Base-by-base conservation (phyloP, 2,888 invertebrate species). In the Idaea biselata region DNA sequence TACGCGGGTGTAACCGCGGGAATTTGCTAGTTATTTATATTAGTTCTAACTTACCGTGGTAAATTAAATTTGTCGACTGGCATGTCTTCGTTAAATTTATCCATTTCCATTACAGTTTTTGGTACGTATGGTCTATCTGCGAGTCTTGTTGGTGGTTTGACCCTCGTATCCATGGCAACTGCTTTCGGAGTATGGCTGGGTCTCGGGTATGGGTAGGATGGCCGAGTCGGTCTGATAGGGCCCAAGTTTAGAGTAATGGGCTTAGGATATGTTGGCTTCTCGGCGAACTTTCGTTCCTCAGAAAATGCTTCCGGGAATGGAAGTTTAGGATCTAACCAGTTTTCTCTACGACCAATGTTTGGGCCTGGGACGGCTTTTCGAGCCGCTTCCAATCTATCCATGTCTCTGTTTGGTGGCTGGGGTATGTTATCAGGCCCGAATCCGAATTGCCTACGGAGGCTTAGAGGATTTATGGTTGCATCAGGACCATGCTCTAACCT, bases 41-140 rank as follows among this genome's bases (percentile, higher is more conserved):
- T 55, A 33, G 11, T 16, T 16, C 11, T 53, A 32, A 64, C 70
- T 72, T 58, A 76, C 79, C 70, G 70, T 6, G 70, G 69, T 1
- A 58, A 60, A 58, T 73, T 74, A 16, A 73, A 75, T 67, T 72
- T 75, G 31, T 77, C 74, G 32, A 73, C 60, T 60, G 76, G 60
- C 54, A 76, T 58, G 61, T 75, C 75, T 25, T 76, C 73, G 44
- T 76, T 76, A 16, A 75, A 69, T 6, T 68, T 68, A 31, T 76
- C 73, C 58, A 76, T 70, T 31, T 57, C 61, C 17, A 55, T 33
- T 55, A 66, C 63, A 16, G 25, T 25, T 25, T 25, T 25, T 25
- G 25, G 25, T 25, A 64, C 54, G 11, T 7, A 16, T 0, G 62
- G 57, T 18, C 56, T 33, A 16, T n/a, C 18, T 57, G 3, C 32